Evolutionary conservation across 2,888 invertebrate species (phyloP).

Genomic region (Drosophila parthenogenetica): DNA sequence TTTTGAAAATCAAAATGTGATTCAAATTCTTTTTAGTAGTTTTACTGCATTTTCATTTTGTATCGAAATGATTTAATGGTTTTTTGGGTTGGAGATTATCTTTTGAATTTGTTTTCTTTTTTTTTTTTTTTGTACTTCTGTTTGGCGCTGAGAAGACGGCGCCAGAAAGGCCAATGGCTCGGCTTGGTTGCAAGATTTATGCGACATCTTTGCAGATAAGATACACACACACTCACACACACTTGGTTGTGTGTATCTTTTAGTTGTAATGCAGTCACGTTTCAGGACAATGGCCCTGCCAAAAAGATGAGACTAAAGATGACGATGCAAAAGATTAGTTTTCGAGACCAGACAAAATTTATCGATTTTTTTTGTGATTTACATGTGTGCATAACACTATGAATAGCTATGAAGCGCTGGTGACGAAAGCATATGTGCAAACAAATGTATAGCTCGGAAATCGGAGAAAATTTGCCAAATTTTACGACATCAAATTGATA

Average conservation of each 20-base stretch:
- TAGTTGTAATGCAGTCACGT: conserved; percentile 23
- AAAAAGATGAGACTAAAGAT: conserved; percentile 1
- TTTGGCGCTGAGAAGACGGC: conserved; percentile 40
- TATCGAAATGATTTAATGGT: conserved; percentile 36
- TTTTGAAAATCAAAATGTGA: conserved; percentile 12
- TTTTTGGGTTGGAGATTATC: conserved; percentile 16
- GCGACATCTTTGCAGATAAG: conserved; percentile 52
- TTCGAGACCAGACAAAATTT: conserved; percentile 22
- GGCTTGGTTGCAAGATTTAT: conserved; percentile 41
- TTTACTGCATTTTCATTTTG: conserved; percentile 21
- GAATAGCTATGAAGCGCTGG: background rate
- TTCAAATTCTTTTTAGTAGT: background rate
- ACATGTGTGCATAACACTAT: background rate
- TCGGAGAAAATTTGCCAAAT: too few species aligned
- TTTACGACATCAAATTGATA: too few species aligned
- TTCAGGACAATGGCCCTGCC: conserved; percentile 14
- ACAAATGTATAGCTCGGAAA: too few species aligned
- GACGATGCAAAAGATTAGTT: conserved; percentile 16
- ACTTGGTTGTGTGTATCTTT: conserved; percentile 7
- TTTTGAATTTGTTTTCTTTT: conserved; percentile 12
- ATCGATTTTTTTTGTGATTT: conserved; percentile 26
- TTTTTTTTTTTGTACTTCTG: conserved; percentile 5
- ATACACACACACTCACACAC: conserved; percentile 9
- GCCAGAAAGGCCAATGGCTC: conserved; percentile 40
- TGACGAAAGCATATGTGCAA: too few species aligned